Conservation (phyloP, 2,888 invertebrate genomes). For the Sminthurinus aureus region DNA sequence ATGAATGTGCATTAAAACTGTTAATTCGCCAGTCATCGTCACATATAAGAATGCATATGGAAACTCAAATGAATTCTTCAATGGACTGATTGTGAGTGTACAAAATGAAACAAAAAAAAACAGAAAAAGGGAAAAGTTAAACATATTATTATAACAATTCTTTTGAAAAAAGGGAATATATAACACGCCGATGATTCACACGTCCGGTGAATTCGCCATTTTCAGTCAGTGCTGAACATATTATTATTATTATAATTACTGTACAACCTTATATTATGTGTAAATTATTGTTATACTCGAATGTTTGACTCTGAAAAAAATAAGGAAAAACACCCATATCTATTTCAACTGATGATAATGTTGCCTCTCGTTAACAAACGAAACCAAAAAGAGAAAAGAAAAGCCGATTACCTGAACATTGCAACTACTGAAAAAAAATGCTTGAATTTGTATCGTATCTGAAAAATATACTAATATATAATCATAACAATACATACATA, state of each 20-base stretch:
- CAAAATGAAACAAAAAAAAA: slow-evolving; percentile 22
- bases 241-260: slow-evolving; percentile 2
- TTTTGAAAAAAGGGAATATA: neutral
- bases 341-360: no score
- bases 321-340: no score
- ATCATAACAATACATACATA: no score
- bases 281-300: neutral
- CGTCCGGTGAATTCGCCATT: slow-evolving; percentile 26
- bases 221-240: slow-evolving; percentile 24
- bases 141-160: neutral
- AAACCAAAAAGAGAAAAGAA: no score
- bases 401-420: no score
- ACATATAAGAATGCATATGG: slow-evolving; percentile 20
- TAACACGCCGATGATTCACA: neutral
- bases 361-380: no score
- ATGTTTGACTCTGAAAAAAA: no score
- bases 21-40: neutral
- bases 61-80: slow-evolving; percentile 25
- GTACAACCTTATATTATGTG: neutral
- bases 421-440: no score
- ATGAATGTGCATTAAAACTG: no score
- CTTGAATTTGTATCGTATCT: no score
- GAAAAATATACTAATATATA: no score
- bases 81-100: slow-evolving; percentile 36
- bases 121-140: neutral